Conservation (phyloP, 1,140 invertebrate species). For the Heterodera carotae region DNA sequence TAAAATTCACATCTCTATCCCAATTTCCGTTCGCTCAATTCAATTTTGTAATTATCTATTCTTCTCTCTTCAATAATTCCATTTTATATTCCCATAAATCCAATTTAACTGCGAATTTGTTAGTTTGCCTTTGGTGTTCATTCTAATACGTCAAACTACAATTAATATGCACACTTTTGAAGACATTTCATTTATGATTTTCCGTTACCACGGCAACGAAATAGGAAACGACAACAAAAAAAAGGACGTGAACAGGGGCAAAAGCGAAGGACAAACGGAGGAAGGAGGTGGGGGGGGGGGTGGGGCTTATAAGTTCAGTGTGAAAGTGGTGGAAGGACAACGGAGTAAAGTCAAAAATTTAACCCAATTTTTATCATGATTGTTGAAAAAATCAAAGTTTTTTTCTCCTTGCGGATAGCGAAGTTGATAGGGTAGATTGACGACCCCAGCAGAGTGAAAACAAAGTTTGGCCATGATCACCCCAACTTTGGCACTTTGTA, state of each 20-base stretch:
- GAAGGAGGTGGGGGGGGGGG: not conserved
- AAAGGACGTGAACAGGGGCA: not conserved
- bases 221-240: not conserved
- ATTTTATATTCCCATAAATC: not conserved
- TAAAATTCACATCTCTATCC: not conserved
- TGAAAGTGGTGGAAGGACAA: too few relatives aligned
- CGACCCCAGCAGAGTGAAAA: too few relatives aligned
- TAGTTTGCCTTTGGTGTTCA: not conserved
- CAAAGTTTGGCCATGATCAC: constrained; percentile 12
- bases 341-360: too few relatives aligned
- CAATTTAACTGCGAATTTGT: not conserved
- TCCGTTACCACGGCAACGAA: not conserved
- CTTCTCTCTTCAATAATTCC: too few relatives aligned
- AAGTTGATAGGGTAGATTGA: too few relatives aligned
- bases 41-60: too few relatives aligned
- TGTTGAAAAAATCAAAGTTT: too few relatives aligned
- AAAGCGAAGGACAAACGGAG: not conserved
- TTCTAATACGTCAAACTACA: too few relatives aligned
- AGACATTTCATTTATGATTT: not conserved
- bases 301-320: not conserved
- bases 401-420: too few relatives aligned
- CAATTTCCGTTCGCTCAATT: not conserved
- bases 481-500: constrained; percentile 50
- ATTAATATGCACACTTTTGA: not conserved
- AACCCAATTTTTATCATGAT: too few relatives aligned